Base-by-base conservation (phyloP, 2,797 vertebrate genomes). In the Liparis tanakae region DNA sequence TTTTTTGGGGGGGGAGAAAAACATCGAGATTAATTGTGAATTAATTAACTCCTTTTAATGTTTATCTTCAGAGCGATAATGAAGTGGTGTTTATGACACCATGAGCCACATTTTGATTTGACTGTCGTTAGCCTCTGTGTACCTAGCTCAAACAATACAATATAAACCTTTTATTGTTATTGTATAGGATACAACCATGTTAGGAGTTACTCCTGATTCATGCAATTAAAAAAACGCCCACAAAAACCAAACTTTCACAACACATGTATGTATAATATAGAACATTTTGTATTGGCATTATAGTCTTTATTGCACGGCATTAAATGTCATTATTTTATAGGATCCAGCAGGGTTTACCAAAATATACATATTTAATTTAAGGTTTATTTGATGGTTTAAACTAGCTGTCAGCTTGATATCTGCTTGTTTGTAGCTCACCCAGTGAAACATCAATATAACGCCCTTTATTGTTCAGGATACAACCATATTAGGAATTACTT, bases 61-160 rank as follows among this genome's bases (percentile, higher is more conserved):
- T 41, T 41, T 1, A 5, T 5, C 2, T 9, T 46, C 44, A 46
- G 15, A 46, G 15, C 7, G 44, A 12, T 15, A 12, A 17, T 36
- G 30, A 48, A 6, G 1, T 14, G 3, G 2, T 22, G 62, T 60
- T 1, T 36, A 0, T 5, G 22, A 20, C 10, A 25, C 10, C n/a
- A 36, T 50, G 34, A 33, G 55, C 61, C 62, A 25, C 59, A 39
- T 57, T 82, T 77, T 39, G n/a, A 61, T 30, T 54, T 54, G 25
- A 33, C 69, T 69, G n/a, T 57, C 66, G 12, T 68, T 68, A 80
- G 37, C 43, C n/a, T 68, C 1, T 70, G 17, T 53, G 55, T 39
- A n/a, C 58, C 64, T 64, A 12, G 22, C 4, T 25, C n/a, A 17
- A 10, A 43, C 2, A 13, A 60, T 58, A 1, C 34, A 56, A 18